A percentile compares a stretch with the other conserved stretches of the same genome.
Conservation (phyloP, 2,888 invertebrate species). For the Caradrina kadenii region DNA sequence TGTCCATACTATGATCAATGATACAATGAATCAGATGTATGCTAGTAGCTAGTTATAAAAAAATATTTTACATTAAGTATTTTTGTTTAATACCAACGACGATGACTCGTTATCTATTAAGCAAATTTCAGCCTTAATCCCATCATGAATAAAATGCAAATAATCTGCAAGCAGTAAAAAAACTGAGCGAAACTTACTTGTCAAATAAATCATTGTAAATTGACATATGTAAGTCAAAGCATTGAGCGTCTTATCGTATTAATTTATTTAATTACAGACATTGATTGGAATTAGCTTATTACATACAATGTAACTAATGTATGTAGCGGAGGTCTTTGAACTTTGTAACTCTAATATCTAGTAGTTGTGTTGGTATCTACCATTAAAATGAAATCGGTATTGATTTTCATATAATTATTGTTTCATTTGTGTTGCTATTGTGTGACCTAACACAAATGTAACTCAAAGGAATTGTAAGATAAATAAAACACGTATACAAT, state of each 20-base stretch:
- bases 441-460: too few species aligned
- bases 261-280: constrained; percentile 18
- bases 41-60: too few species aligned
- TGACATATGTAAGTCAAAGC: constrained; percentile 21
- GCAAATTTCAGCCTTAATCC: too few species aligned
- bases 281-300: constrained; percentile 12
- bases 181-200: constrained; percentile 1
- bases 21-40: too few species aligned
- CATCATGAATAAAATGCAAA: background rate
- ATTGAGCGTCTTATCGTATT: constrained; percentile 11
- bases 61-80: too few species aligned
- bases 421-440: too few species aligned
- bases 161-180: background rate
- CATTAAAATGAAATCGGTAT: constrained; percentile 8
- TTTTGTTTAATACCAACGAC: too few species aligned
- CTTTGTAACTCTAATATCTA: background rate
- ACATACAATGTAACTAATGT: background rate
- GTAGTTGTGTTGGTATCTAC: background rate
- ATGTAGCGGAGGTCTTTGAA: constrained; percentile 16
- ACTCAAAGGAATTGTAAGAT: too few species aligned
- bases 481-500: too few species aligned
- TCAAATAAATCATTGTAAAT: constrained; percentile 17
- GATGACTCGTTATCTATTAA: too few species aligned
- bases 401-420: background rate
- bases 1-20: too few species aligned